Evolutionary conservation across 2,797 vertebrate genomes (phyloP).

Genomic region (Sebastes diaconus): DNA sequence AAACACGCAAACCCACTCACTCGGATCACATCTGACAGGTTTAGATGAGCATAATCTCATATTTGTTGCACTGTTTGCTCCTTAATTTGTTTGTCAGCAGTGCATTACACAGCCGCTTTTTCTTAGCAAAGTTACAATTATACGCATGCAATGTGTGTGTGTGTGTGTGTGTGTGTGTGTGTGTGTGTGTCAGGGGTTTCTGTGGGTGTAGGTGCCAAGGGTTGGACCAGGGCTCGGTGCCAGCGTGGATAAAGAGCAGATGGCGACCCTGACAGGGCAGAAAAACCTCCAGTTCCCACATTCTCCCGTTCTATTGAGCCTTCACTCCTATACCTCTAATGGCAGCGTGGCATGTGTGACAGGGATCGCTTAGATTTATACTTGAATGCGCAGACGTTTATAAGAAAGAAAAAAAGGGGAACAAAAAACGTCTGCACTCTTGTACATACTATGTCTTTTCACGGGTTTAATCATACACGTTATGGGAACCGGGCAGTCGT

Average conservation of each 20-base stretch:
- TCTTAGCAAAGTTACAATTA: constrained; percentile 52
- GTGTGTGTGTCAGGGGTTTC: neutral
- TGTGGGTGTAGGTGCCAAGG: constrained; percentile 60
- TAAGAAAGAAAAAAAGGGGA: constrained; percentile 17
- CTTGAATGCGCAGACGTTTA: constrained; percentile 62
- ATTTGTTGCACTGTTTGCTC: neutral
- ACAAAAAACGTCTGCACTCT: constrained; percentile 51
- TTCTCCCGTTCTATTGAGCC: constrained; percentile 75
- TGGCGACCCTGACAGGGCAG: constrained; percentile 85
- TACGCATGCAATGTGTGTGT: constrained; percentile 28
- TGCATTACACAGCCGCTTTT: constrained; percentile 1
- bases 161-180: constrained; percentile 10
- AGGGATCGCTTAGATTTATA: constrained; percentile 56
- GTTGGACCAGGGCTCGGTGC: constrained; percentile 76
- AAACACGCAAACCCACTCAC: constrained; percentile 12
- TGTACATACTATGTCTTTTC: constrained; percentile 46
- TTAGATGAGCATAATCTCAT: neutral
- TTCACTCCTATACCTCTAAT: constrained; percentile 56
- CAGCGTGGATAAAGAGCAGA: constrained; percentile 88
- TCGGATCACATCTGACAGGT: neutral
- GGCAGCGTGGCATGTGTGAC: constrained; percentile 63
- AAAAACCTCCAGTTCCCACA: constrained; percentile 83
- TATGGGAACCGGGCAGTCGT: constrained; percentile 29
- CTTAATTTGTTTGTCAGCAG: constrained; percentile 12
- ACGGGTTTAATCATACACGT: constrained; percentile 41